A percentile compares a stretch with the other conserved stretches of the same genome.
Conservation (phyloP, 2,888 invertebrate species). For the Entomobrya proxima region DNA sequence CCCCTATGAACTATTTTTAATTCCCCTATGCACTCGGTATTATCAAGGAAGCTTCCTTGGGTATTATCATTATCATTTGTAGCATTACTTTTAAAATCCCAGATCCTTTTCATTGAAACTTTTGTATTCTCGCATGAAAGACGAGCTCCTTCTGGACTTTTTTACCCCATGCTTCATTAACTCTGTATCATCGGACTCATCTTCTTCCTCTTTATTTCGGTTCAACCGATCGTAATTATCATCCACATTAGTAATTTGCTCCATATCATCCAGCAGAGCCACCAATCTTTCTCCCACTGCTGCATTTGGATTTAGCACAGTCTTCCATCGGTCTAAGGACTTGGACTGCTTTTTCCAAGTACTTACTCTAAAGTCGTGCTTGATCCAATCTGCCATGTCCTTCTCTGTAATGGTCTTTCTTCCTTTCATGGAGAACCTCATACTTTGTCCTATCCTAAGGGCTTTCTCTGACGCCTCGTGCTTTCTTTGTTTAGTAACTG, state of each 20-base stretch:
- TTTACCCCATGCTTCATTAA: no score
- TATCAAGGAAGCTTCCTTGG: no score
- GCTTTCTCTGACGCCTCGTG: not conserved
- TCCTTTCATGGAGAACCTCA: not conserved
- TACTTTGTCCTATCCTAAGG: not conserved
- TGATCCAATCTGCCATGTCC: not conserved
- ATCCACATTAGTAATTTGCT: not conserved
- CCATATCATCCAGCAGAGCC: conserved; percentile 6
- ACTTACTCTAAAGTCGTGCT: not conserved
- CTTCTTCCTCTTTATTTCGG: not conserved
- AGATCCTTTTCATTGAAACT: no score
- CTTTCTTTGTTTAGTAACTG: not conserved
- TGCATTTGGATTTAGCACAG: not conserved
- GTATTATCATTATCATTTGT: no score
- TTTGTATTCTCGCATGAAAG: no score
- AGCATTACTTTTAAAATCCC: no score
- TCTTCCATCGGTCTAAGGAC: not conserved
- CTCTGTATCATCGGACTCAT: not conserved
- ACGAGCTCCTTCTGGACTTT: no score
- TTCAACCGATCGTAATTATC: not conserved
- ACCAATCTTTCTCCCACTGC: not conserved
- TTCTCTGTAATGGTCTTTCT: not conserved
- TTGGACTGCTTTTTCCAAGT: not conserved
- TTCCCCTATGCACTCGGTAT: no score
- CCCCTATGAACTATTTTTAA: no score